Evolutionary conservation across 2,113 vertebrate species (phyloP).

Genomic region (Neogobius melanostomus): DNA sequence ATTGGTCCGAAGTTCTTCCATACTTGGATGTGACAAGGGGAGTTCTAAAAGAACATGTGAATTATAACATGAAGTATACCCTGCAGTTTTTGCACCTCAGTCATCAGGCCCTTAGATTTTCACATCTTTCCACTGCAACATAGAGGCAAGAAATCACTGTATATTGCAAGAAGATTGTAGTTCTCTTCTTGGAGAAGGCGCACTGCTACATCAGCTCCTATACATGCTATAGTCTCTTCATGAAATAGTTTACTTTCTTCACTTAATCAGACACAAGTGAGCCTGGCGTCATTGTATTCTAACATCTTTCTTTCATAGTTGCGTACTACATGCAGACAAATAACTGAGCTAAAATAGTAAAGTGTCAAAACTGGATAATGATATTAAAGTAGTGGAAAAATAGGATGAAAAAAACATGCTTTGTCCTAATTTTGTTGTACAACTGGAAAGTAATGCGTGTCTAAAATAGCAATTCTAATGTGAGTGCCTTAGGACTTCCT

Average conservation of each 20-base stretch:
- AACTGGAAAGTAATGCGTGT: background rate
- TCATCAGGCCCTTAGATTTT: too few species aligned
- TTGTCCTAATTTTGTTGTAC: background rate
- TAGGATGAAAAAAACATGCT: background rate
- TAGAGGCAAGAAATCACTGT: too few species aligned
- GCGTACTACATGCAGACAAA: constrained; percentile 16
- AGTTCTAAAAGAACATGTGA: too few species aligned
- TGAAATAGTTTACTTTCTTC: background rate
- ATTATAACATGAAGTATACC: too few species aligned
- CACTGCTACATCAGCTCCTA: background rate
- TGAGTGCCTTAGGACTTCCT: constrained; percentile 15
- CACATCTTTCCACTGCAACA: too few species aligned
- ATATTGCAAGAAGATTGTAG: too few species aligned
- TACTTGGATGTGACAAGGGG: too few species aligned
- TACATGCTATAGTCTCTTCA: background rate
- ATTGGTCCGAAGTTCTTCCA: too few species aligned
- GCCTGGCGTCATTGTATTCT: background rate
- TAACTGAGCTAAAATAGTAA: constrained; percentile 2
- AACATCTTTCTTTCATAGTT: background rate
- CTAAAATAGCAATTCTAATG: constrained; percentile 25
- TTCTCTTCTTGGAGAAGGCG: too few species aligned
- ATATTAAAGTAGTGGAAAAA: background rate
- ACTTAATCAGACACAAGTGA: background rate
- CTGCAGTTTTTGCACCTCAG: too few species aligned
- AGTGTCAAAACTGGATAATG: background rate